Base-by-base conservation (phyloP, 1,140 invertebrate genomes). In the Argopecten irradians region DNA sequence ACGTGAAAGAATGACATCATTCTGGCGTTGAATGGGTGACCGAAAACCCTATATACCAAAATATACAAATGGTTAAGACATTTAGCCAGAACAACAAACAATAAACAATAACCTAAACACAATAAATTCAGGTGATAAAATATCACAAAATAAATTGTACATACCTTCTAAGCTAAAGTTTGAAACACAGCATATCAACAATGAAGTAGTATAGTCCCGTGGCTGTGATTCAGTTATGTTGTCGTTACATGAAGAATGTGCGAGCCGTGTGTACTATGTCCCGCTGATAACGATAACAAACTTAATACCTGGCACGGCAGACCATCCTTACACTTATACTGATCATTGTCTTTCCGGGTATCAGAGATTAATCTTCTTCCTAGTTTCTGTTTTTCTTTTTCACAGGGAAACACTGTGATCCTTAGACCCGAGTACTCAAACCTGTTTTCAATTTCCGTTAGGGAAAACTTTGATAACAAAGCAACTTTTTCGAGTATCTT, bases 261-360 rank as follows among this genome's bases (percentile, higher is more conserved):
- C 43, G 8, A 16, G 55, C 55, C 55, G 55, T 71, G 55, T 71
- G 55, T 71, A 71, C 55, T 71, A 22, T 71, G 55, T 71, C 55
- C 55, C n/a, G 22, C 55, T n/a, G 55, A 71, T 71, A 71, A 71
- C 55, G 55, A 71, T 71, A 71, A 71, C 55, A n/a, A n/a, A 22
- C 16, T 16, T 28, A 71, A 71, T 71, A 71, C 55, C 1, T 7
- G 1, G 13, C 16, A 28, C 11, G 9, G 28, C 16, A 22, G 22
- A 71, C n/a, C 55, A 71, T 28, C 55, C 55, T 71, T 71, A 71
- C 22, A 71, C 55, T 7, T n/a, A n/a, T n/a, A 11, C 55, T 11
- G 55, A n/a, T 71, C 28, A 71, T 71, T n/a, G 22, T 19, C 28
- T 0, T 71, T 71, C 55, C 55, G 5, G 55, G 55, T 71, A 71